Conservation (phyloP, 1,140 invertebrate genomes). For the Drosophila bocki region DNA sequence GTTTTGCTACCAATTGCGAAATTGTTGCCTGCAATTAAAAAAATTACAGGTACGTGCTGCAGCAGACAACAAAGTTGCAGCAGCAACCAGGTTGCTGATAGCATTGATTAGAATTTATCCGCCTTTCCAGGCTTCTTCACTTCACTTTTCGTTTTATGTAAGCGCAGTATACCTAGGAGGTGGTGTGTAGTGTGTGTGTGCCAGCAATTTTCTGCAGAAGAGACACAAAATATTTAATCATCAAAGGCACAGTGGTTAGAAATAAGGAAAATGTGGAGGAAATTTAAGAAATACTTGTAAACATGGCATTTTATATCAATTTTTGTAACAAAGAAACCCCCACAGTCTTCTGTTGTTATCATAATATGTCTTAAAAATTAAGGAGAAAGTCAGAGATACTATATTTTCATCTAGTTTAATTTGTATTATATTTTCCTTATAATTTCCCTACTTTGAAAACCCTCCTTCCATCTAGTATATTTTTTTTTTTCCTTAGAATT, state of each 20-base stretch:
- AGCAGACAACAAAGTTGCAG: conserved; percentile 52
- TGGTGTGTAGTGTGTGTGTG: conserved; percentile 8
- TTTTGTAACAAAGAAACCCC: too few species aligned
- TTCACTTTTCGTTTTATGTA: conserved; percentile 50
- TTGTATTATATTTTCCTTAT: conserved; percentile 12
- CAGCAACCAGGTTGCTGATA: conserved; percentile 44
- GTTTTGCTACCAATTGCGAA: conserved; percentile 50
- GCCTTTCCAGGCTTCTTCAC: conserved; percentile 35
- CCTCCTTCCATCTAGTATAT: background rate
- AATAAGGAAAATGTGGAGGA: too few species aligned
- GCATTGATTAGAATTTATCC: conserved; percentile 71
- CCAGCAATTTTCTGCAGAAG: conserved; percentile 55
- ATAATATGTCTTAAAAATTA: background rate
- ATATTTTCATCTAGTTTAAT: too few species aligned
- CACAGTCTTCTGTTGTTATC: background rate
- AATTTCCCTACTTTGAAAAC: background rate
- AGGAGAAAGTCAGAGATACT: too few species aligned
- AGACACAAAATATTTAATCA: conserved; percentile 64
- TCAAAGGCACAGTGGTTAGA: conserved; percentile 37
- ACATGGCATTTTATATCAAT: too few species aligned
- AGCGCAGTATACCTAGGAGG: conserved; percentile 11
- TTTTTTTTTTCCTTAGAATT: conserved; percentile 12
- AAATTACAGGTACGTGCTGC: conserved; percentile 74
- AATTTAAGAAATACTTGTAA: too few species aligned
- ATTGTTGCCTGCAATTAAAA: conserved; percentile 75